Evolutionary conservation across 2,888 invertebrate genomes (phyloP), one percentile per base, ranked within the genome.

Genomic region (Calameuta idolon): DNA sequence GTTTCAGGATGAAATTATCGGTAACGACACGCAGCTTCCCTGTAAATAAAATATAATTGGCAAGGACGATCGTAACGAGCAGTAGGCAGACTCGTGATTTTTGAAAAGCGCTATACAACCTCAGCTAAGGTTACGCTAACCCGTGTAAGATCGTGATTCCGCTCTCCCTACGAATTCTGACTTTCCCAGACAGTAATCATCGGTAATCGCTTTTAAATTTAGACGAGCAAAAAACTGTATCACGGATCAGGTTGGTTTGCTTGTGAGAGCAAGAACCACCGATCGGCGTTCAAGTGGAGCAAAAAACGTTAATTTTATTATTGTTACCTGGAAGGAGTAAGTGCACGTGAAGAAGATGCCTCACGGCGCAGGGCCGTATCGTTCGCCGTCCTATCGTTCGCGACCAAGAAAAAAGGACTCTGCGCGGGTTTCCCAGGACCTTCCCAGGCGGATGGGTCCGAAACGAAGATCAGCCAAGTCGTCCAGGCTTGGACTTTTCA

Each of bases 181-280:
- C 55, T 71, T 71, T 71, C 34, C 71, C 34, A 31, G 71, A 31
- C 71, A 23, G 71, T 71, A 71, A 71, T 71, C 71, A 71, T 31
- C 71, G 71, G 71, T 71, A 71, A 71, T 71, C 71, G 71, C 71
- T 71, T 71, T 34, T 71, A 33, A 71, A 71, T 71, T 71, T 71
- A 71, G 71, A 71, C 15, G 73, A 11, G 34, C 77, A 77, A 77
- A 79, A 80, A 81, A 80, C 75, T 81, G 75, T 79, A 81, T 80
- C 81, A 78, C 77, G 55, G 33, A 71, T 71, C 33, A 71, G 71
- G 33, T 1, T 34, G 71, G 33, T 9, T 31, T 11, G 71, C 33
- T 34, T 31, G 71, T 12, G 71, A 71, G 71, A 71, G 71, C 34
- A 34, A 31, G 71, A 31, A 34, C 31, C 33, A 71, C 31, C 68